Evolutionary conservation across 2,797 vertebrate species (phyloP).

Genomic region (Protosalanx chinensis): DNA sequence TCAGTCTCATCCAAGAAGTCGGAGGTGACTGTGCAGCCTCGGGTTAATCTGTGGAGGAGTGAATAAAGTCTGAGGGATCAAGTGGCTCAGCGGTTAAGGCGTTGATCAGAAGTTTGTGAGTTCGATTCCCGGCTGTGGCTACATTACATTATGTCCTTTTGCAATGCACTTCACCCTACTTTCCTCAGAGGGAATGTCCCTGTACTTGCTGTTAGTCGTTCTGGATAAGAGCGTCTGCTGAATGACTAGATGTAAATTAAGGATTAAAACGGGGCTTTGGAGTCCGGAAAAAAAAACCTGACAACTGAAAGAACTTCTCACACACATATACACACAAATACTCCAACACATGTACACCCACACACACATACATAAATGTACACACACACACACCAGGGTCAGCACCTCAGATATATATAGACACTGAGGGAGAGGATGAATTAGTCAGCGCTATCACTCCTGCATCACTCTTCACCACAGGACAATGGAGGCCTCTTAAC

Average conservation of each 20-base stretch:
- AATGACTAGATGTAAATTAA: no score
- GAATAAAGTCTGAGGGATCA: not conserved
- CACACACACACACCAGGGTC: not conserved
- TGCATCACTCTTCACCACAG: not conserved
- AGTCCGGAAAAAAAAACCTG: not conserved
- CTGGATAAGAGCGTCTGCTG: no score
- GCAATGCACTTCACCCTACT: no score
- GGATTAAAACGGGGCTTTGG: slow-evolving; percentile 10
- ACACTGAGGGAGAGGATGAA: not conserved
- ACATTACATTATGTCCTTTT: no score
- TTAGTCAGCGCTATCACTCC: slow-evolving; percentile 1
- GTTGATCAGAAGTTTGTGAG: no score
- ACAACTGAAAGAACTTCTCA: not conserved
- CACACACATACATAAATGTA: no score
- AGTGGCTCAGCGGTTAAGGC: no score
- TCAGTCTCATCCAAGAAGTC: not conserved
- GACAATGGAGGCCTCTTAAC: not conserved
- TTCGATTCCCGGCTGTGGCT: no score
- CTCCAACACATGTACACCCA: not conserved
- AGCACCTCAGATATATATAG: not conserved
- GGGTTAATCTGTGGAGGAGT: slow-evolving; percentile 2
- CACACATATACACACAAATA: not conserved
- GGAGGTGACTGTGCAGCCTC: not conserved
- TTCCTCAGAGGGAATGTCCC: no score
- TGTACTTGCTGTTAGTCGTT: no score